Percentiles rank a stretch among this genome's conserved stretches.
Evolutionary conservation across 2,113 vertebrate species (phyloP).

Genomic region (Tinamus guttatus): DNA sequence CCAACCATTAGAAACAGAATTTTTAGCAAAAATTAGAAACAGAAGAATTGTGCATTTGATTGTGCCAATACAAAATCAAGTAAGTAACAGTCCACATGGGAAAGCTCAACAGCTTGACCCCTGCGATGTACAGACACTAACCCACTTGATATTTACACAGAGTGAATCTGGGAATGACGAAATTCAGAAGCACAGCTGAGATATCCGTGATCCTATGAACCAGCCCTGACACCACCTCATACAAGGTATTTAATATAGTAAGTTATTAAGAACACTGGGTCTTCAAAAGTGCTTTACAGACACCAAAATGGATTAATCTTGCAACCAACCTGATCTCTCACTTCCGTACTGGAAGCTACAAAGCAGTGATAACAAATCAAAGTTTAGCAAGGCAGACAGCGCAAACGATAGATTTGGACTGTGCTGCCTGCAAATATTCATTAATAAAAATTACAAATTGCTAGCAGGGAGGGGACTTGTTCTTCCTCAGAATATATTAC

Average conservation of each 20-base stretch:
- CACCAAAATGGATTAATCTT: constrained; percentile 13
- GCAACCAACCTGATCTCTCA: constrained; percentile 46
- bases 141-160: background rate
- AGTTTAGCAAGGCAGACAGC: constrained; percentile 9
- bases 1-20: background rate
- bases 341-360: constrained; percentile 26
- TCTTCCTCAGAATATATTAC: background rate
- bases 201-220: background rate
- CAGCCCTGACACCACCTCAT: constrained; percentile 37
- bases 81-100: accelerated
- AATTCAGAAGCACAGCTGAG: background rate
- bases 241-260: constrained; percentile 45
- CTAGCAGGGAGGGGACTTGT: background rate
- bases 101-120: background rate
- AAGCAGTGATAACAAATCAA: constrained; percentile 34
- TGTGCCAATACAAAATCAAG: background rate
- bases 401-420: background rate
- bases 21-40: background rate
- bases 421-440: background rate
- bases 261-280: constrained; percentile 11
- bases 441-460: background rate
- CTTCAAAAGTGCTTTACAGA: constrained; percentile 1
- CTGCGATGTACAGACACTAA: background rate
- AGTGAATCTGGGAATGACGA: background rate
- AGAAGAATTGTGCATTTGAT: background rate